Evolutionary conservation across 2,797 vertebrate genomes (phyloP).

Genomic region (Pseudocheirus occidentalis): DNA sequence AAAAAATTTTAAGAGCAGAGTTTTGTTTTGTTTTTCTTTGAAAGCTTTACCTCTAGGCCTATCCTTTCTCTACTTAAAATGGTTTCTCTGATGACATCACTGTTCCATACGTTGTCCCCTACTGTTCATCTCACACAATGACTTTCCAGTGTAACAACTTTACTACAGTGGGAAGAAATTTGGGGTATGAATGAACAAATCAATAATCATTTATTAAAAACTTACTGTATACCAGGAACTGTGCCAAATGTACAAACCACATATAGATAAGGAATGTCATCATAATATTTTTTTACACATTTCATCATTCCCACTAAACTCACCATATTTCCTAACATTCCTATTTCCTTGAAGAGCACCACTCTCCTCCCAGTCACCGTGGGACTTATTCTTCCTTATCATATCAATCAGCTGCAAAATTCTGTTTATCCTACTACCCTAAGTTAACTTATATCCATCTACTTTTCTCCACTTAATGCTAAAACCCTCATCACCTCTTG

Average conservation of each 20-base stretch:
- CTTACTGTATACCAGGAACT: not conserved
- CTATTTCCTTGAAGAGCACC: not conserved
- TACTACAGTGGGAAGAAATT: not conserved
- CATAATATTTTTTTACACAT: not conserved
- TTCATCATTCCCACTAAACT: not conserved
- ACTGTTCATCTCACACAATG: not conserved
- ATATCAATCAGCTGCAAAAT: not conserved
- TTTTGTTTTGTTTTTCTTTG: not conserved
- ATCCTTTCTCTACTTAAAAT: not conserved
- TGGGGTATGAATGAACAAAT: not conserved
- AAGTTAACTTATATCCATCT: not conserved
- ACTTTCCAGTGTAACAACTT: not conserved
- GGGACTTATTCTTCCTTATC: not conserved
- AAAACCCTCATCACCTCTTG: not conserved
- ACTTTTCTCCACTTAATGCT: not conserved
- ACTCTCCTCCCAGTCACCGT: not conserved
- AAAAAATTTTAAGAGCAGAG: not conserved
- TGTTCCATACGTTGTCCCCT: not conserved
- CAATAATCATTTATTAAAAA: not conserved
- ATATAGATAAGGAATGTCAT: not conserved
- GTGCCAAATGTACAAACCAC: not conserved
- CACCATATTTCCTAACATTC: not conserved
- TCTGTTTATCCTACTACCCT: not conserved
- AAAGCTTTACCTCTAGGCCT: not conserved
- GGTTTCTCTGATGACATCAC: not conserved